Conservation (phyloP, 2,888 invertebrate species). For the Caenorhabditis sulstoni region DNA sequence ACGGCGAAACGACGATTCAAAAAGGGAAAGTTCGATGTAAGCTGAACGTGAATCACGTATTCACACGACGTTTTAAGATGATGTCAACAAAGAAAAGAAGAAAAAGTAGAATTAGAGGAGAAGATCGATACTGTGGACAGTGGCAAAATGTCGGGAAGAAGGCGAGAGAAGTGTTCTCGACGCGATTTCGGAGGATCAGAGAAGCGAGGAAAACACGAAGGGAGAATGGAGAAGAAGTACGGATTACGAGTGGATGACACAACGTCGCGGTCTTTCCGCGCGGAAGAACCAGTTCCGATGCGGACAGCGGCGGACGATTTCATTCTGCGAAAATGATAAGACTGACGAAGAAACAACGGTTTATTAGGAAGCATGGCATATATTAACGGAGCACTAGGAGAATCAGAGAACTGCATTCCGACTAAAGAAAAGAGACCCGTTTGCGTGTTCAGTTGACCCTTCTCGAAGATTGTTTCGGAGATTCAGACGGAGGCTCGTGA, state of each 20-base stretch:
- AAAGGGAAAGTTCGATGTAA: conserved; percentile 39
- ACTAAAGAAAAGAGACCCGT: conserved; percentile 13
- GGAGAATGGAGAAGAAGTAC: conserved; percentile 37
- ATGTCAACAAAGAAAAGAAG: conserved; percentile 24
- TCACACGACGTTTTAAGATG: conserved; percentile 7
- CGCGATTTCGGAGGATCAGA: conserved; percentile 41
- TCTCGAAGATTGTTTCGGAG: neutral
- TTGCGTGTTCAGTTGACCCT: neutral
- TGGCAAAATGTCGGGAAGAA: conserved; percentile 33
- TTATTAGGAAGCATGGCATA: conserved; percentile 35
- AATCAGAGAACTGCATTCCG: neutral
- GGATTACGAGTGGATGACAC: conserved; percentile 52
- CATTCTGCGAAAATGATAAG: conserved; percentile 16
- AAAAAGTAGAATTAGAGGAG: conserved; percentile 1
- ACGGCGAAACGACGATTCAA: conserved; percentile 1
- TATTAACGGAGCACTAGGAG: conserved; percentile 1
- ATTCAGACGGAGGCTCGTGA: conserved; percentile 13
- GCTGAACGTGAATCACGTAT: conserved; percentile 25
- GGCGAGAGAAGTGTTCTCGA: conserved; percentile 13
- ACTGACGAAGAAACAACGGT: conserved; percentile 31
- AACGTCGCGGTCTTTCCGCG: conserved; percentile 31
- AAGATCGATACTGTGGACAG: conserved; percentile 23
- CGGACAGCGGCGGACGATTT: conserved; percentile 11
- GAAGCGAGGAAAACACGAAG: conserved; percentile 37
- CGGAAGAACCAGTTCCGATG: conserved; percentile 53